Conservation (phyloP, 2,888 invertebrate genomes). For the Acanthococcus lagerstroemiae region DNA sequence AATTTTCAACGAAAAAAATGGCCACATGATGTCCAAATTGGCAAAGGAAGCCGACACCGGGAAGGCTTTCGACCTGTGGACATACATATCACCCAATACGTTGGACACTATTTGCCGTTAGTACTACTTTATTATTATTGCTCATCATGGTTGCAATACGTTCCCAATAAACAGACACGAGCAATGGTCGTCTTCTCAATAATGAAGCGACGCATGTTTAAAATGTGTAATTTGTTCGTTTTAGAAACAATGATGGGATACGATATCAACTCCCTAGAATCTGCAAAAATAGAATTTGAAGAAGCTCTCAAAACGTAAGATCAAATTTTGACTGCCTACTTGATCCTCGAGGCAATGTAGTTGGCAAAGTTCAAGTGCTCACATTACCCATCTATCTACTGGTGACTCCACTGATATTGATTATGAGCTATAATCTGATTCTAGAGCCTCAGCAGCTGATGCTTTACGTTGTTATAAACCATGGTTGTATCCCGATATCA, state of each 20-base stretch:
- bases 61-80: constrained; percentile 34
- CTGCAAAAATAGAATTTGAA: constrained; percentile 34
- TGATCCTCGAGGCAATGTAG: too few species aligned
- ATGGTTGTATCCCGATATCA: constrained; percentile 35
- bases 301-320: constrained; percentile 34
- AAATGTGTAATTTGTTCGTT: constrained; percentile 5
- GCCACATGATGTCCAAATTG: constrained; percentile 41
- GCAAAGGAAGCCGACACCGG: constrained; percentile 37
- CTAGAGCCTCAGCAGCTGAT: constrained; percentile 35
- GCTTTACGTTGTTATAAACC: constrained; percentile 36
- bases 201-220: not conserved
- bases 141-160: too few species aligned
- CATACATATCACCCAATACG: constrained; percentile 34
- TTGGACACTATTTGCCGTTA: constrained; percentile 38
- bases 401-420: not conserved
- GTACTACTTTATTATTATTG: too few species aligned
- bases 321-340: not conserved
- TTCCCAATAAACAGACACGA: too few species aligned
- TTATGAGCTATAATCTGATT: constrained; percentile 16
- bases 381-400: not conserved
- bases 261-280: constrained; percentile 34
- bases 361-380: not conserved
- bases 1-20: constrained; percentile 42
- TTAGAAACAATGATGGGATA: constrained; percentile 36
- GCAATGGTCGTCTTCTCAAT: too few species aligned